Percentiles rank a stretch among this genome's conserved stretches.
Evolutionary conservation across 2,888 invertebrate genomes (phyloP).

Genomic region (Hypercompe scribonia): DNA sequence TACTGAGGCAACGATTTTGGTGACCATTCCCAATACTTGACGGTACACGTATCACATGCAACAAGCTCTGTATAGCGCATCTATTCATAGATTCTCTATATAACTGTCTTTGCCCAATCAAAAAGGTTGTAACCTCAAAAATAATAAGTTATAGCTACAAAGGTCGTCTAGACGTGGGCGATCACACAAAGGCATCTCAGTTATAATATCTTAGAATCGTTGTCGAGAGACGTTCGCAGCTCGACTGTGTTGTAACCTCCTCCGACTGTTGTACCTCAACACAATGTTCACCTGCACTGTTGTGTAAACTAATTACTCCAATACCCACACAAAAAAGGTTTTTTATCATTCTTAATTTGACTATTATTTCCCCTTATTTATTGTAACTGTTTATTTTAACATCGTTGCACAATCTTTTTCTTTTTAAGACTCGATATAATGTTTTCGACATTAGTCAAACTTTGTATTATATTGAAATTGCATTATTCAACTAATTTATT

Average conservation of each 20-base stretch:
- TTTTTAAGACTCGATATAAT: not conserved
- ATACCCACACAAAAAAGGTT: constrained; percentile 38
- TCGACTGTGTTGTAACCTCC: constrained; percentile 41
- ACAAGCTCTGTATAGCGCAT: not conserved
- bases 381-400: not conserved
- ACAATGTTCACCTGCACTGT: constrained; percentile 39
- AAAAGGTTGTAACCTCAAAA: constrained; percentile 10
- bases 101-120: not conserved
- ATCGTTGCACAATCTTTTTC: not conserved
- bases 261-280: constrained; percentile 36
- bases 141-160: constrained; percentile 13
- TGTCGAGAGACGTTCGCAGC: constrained; percentile 58
- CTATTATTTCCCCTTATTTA: not conserved
- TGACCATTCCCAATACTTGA: not conserved
- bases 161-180: constrained; percentile 51
- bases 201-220: constrained; percentile 50
- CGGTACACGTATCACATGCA: not conserved
- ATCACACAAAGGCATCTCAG: constrained; percentile 53
- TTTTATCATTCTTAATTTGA: constrained; percentile 8
- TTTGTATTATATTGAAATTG: not conserved
- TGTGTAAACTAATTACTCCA: constrained; percentile 51
- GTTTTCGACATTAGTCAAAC: not conserved
- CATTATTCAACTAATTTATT: no score
- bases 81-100: constrained; percentile 1
- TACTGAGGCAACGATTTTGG: no score